Evolutionary conservation across 1,140 invertebrate species (phyloP).

Genomic region (Amyelois transitella): DNA sequence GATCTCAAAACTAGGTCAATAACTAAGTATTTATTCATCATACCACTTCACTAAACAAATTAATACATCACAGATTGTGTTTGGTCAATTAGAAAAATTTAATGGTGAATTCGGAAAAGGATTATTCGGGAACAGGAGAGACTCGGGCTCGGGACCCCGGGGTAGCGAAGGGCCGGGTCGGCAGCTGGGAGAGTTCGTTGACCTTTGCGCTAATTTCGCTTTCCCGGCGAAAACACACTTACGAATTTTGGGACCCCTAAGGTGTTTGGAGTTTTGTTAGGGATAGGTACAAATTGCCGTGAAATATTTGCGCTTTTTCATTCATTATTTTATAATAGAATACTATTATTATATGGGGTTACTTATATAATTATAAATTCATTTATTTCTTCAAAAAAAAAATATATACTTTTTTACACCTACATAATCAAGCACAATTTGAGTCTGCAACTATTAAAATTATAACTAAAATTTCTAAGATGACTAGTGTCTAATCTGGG

Average conservation of each 20-base stretch:
- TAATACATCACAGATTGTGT: background rate
- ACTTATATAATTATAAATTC: too few relatives aligned
- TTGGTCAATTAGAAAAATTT: background rate
- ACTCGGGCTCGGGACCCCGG: constrained; percentile 7
- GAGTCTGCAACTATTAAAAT: too few relatives aligned
- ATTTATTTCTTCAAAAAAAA: too few relatives aligned
- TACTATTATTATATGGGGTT: too few relatives aligned
- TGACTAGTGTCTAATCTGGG: too few relatives aligned
- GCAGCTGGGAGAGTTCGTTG: constrained; percentile 19
- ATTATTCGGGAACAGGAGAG: constrained; percentile 3
- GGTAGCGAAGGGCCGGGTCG: constrained; percentile 6
- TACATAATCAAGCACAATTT: too few relatives aligned
- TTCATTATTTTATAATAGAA: too few relatives aligned
- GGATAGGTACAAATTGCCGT: too few relatives aligned
- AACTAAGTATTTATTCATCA: background rate
- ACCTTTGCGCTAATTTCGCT: constrained; percentile 27
- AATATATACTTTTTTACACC: too few relatives aligned
- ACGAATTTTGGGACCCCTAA: constrained; percentile 21
- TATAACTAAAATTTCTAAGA: too few relatives aligned
- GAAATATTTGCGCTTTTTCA: too few relatives aligned
- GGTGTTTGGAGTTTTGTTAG: background rate
- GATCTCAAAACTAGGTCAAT: background rate
- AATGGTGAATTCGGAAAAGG: background rate
- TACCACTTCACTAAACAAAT: background rate
- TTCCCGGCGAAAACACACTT: constrained; percentile 33